A percentile compares a stretch with the other conserved stretches of the same genome.
These are phyloP conservation scores for Trichopoda pennipes DNA, from an alignment of 2,888 invertebrate species.

Conservation along the genomic window DNA sequence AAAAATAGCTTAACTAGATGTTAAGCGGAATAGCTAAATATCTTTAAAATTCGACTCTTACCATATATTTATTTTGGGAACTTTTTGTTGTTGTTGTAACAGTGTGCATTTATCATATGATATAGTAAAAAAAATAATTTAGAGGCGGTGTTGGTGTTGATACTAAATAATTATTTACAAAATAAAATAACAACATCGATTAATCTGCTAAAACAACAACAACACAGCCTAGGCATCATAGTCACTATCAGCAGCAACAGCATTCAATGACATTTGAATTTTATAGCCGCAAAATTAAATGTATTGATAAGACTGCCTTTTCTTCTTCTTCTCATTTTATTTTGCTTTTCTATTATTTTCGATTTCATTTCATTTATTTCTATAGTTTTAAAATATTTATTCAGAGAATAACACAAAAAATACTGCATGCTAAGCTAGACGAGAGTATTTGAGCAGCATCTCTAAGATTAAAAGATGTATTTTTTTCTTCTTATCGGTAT, in stretches of 20 bases:
- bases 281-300: conserved; percentile 39
- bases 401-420: neutral
- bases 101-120: neutral
- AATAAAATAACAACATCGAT: conserved; percentile 64
- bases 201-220: conserved; percentile 51
- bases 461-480: conserved; percentile 1
- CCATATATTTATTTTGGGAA: neutral
- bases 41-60: neutral
- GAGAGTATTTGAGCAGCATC: conserved; percentile 1
- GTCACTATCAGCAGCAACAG: conserved; percentile 21
- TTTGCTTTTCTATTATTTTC: neutral
- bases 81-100: neutral
- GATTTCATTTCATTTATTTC: conserved; percentile 13
- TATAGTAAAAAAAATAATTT: conserved; percentile 39
- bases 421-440: neutral
- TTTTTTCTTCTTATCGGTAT: conserved; percentile 42
- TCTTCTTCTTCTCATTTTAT: conserved; percentile 8
- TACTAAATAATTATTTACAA: conserved; percentile 52
- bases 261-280: conserved; percentile 64
- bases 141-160: conserved; percentile 69
- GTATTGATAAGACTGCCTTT: conserved; percentile 53
- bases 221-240: conserved; percentile 10
- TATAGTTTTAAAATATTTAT: neutral
- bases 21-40: too few relatives aligned
- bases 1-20: too few relatives aligned